Conservation (phyloP, 2,113 vertebrate species). For the Dascyllus trimaculatus region DNA sequence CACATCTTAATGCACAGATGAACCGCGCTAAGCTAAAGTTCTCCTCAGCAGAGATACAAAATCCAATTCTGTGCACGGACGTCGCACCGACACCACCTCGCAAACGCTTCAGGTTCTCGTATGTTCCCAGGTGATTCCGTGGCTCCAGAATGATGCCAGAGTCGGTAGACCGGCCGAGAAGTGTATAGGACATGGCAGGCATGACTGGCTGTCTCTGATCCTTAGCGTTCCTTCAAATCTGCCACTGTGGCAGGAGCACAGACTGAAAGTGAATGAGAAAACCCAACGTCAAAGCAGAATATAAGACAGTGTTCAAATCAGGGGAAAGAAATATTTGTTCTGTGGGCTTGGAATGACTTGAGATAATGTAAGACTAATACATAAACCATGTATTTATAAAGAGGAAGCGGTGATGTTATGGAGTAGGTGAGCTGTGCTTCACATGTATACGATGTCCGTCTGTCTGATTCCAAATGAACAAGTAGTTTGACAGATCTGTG, state of each 20-base stretch:
- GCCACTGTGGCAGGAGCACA: constrained; percentile 7
- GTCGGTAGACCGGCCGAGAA: constrained; percentile 13
- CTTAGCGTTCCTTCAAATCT: constrained; percentile 17
- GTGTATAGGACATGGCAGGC: constrained; percentile 32
- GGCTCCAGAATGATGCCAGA: constrained; percentile 16
- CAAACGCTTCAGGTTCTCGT: not conserved
- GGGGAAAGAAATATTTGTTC: not conserved
- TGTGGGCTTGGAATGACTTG: too few relatives aligned
- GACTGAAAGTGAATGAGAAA: not conserved
- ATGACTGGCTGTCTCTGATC: constrained; percentile 20
- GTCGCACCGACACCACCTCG: not conserved
- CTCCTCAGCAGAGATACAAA: not conserved
- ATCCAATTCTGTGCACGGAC: not conserved
- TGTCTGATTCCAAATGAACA: not conserved
- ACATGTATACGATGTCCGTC: not conserved
- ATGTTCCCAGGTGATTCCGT: constrained; percentile 26
- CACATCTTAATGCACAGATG: not conserved
- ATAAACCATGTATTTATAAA: too few relatives aligned
- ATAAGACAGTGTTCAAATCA: not conserved
- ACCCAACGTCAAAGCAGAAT: not conserved
- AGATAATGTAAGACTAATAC: too few relatives aligned
- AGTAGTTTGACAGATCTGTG: not conserved
- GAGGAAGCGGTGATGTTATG: too few relatives aligned
- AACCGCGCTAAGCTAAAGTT: not conserved
- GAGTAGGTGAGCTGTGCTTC: too few relatives aligned